phyloP scores from a whole-genome alignment of 2,113 vertebrate species.

The Pteronura brasiliensis region DNA sequence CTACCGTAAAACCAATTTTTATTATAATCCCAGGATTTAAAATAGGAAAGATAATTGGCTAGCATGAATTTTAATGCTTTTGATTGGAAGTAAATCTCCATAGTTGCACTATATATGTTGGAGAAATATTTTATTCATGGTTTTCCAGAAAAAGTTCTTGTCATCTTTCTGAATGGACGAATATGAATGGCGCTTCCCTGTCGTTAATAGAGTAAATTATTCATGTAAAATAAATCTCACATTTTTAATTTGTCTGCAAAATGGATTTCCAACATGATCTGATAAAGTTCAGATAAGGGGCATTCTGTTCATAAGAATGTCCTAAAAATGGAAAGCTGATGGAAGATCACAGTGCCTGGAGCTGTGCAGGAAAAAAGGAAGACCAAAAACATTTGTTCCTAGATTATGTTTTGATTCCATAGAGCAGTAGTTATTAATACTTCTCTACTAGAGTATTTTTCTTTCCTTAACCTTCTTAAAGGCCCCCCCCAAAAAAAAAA shows the following conservation, averaged over 20 bases:
- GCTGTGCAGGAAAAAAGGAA: not conserved
- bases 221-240: conserved; percentile 48
- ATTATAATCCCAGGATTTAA: not conserved
- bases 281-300: conserved; percentile 84
- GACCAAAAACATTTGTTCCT: not conserved
- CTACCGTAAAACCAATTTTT: not conserved
- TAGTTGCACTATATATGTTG: not conserved
- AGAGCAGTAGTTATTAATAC: not conserved
- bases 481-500: not conserved
- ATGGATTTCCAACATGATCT: conserved; percentile 70
- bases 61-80: conserved; percentile 14
- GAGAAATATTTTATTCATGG: conserved; percentile 27
- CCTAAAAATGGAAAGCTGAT: conserved; percentile 82
- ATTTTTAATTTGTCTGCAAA: conserved; percentile 72
- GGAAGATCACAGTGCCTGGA: not conserved
- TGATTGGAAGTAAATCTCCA: conserved; percentile 29
- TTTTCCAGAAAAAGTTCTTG: conserved; percentile 54
- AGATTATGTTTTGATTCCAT: not conserved
- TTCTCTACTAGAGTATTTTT: conserved; percentile 1
- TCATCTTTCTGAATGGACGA: conserved; percentile 84
- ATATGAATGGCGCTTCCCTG: conserved; percentile 87
- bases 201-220: conserved; percentile 74
- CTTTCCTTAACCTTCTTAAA: not conserved
- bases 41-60: conserved; percentile 11
- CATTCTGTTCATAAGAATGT: conserved; percentile 81